A percentile compares a stretch with the other conserved stretches of the same genome.
Evolutionary conservation across 2,797 vertebrate species (phyloP).

Genomic region (Molossus alvarezi): DNA sequence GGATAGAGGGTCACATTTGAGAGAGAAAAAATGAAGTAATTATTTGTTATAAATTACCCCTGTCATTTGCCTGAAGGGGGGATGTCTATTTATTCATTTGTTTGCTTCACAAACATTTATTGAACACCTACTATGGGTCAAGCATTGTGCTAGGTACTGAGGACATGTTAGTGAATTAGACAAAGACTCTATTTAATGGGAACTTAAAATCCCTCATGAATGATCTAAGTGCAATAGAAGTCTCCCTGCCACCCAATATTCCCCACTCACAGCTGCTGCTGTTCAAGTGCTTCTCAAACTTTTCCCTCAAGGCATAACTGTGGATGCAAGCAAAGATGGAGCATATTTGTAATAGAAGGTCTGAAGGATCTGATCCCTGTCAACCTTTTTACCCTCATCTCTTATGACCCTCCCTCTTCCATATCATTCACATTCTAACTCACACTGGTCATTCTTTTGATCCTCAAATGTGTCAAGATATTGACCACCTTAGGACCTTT

Average conservation of each 20-base stretch:
- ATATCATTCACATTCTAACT: neutral
- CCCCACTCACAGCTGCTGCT: neutral
- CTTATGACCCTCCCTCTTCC: neutral
- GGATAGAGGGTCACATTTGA: neutral
- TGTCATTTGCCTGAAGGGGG: neutral
- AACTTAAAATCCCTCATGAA: neutral
- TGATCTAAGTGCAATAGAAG: neutral
- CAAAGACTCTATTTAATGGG: neutral
- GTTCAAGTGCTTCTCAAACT: neutral
- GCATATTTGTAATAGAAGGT: neutral
- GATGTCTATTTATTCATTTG: neutral
- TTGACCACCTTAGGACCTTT: neutral
- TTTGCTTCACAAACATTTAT: slow-evolving; percentile 47
- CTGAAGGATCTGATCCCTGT: neutral
- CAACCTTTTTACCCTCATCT: neutral
- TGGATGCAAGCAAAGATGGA: neutral
- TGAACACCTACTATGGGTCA: slow-evolving; percentile 7
- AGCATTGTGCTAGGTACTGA: neutral
- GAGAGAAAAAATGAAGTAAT: slow-evolving; percentile 52
- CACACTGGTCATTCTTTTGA: neutral
- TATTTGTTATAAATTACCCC: slow-evolving; percentile 49
- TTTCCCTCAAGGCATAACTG: neutral
- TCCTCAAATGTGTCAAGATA: neutral
- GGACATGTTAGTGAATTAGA: neutral
- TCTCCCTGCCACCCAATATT: neutral